These are phyloP conservation scores for Platycercus adscitus DNA, from an alignment of 2,113 vertebrate species.

Conservation along the genomic window DNA sequence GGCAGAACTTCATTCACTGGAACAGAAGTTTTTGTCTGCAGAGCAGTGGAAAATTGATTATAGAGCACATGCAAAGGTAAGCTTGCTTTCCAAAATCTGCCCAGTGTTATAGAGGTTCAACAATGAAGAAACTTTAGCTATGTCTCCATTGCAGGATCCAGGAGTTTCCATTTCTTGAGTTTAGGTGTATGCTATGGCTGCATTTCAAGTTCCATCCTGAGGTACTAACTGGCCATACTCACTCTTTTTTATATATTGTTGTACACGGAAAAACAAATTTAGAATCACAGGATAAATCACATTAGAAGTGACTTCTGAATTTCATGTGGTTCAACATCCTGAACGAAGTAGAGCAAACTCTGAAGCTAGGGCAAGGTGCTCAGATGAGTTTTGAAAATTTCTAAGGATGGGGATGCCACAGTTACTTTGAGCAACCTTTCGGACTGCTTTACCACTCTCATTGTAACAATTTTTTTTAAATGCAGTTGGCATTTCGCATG, in stretches of 20 bases:
- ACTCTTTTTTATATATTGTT: not conserved
- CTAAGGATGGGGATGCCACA: not conserved
- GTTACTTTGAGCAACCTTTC: not conserved
- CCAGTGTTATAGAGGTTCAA: not conserved
- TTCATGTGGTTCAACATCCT: not conserved
- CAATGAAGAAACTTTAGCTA: not conserved
- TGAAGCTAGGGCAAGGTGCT: not conserved
- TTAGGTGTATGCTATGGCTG: not conserved
- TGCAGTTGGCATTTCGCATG: not conserved
- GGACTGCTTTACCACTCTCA: not conserved
- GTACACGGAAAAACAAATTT: not conserved
- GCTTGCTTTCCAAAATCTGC: not conserved
- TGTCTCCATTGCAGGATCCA: not conserved
- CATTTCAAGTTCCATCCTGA: not conserved
- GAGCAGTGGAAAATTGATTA: constrained; percentile 71
- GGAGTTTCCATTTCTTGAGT: not conserved
- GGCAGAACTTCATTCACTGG: constrained; percentile 79
- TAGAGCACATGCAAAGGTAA: constrained; percentile 76
- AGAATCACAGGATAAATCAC: not conserved
- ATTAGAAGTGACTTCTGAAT: not conserved
- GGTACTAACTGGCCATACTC: not conserved
- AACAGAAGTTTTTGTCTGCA: constrained; percentile 77
- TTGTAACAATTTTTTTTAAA: not conserved
- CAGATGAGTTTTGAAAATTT: not conserved
- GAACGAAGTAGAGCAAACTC: not conserved